A percentile compares a stretch with the other conserved stretches of the same genome.
Evolutionary conservation across 2,888 invertebrate genomes (phyloP).

Genomic region (Anagyrus pseudococci): DNA sequence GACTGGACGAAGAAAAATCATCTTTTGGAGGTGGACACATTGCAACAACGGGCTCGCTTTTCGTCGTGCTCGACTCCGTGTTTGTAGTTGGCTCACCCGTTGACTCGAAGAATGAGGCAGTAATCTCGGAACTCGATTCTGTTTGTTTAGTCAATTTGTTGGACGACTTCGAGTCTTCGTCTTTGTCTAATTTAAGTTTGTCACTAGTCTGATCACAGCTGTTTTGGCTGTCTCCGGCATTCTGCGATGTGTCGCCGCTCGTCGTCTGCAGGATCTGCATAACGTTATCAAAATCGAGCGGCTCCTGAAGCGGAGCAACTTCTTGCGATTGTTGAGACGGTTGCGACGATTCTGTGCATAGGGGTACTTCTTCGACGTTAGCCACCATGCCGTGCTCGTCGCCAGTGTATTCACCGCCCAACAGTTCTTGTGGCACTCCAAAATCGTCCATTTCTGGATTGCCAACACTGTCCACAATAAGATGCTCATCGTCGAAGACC

Average conservation of each 20-base stretch:
- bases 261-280: slow-evolving; percentile 26
- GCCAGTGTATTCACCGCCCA: slow-evolving; percentile 3
- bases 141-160: slow-evolving; percentile 4
- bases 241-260: slow-evolving; percentile 2
- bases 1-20: slow-evolving; percentile 9
- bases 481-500: slow-evolving; percentile 14
- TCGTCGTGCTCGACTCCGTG: slow-evolving; percentile 2
- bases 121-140: slow-evolving; percentile 13
- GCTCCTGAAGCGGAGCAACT: slow-evolving; percentile 22
- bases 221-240: background rate
- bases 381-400: slow-evolving; percentile 14
- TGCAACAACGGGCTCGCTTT: slow-evolving; percentile 19
- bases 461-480: slow-evolving; percentile 35
- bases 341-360: slow-evolving; percentile 7
- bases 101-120: slow-evolving; percentile 4
- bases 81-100: background rate
- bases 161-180: slow-evolving; percentile 9
- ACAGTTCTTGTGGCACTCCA: slow-evolving; percentile 13
- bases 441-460: slow-evolving; percentile 36
- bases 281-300: slow-evolving; percentile 32
- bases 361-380: slow-evolving; percentile 21
- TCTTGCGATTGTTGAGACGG: background rate
- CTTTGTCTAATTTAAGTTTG: background rate
- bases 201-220: slow-evolving; percentile 13
- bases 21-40: slow-evolving; percentile 34